Evolutionary conservation across 2,888 invertebrate genomes (phyloP).

Genomic region (Zootermopsis nevadensis): DNA sequence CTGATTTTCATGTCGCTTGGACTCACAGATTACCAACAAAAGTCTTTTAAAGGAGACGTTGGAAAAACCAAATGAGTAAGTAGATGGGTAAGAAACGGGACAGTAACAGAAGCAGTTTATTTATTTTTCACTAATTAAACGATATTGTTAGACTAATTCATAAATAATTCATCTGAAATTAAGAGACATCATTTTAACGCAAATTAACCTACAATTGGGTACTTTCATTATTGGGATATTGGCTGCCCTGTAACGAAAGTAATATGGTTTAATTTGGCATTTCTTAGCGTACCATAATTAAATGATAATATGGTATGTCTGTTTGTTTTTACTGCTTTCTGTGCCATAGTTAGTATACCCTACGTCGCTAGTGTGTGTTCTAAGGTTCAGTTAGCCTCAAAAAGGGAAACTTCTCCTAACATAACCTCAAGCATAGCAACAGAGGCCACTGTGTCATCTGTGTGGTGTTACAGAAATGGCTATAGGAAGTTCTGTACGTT

Average conservation of each 20-base stretch:
- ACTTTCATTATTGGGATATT: background rate
- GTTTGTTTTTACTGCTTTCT: background rate
- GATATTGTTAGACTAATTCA: too few species aligned
- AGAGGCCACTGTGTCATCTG: constrained; percentile 51
- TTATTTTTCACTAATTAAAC: too few species aligned
- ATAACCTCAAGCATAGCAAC: constrained; percentile 5
- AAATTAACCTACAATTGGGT: background rate
- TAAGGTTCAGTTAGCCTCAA: background rate
- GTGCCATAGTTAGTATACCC: background rate
- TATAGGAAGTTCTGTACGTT: constrained; percentile 59
- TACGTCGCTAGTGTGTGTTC: background rate
- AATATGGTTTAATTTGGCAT: too few species aligned
- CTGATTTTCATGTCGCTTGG: background rate
- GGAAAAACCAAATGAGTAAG: background rate
- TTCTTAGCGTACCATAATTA: background rate
- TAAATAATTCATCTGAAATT: too few species aligned
- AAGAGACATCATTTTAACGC: too few species aligned
- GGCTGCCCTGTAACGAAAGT: background rate
- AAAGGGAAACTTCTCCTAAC: background rate
- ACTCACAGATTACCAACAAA: too few species aligned
- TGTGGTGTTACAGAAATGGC: constrained; percentile 53
- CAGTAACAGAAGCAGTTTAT: too few species aligned
- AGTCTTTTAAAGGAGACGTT: background rate
- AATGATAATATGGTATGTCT: background rate
- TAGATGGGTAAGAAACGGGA: too few species aligned